Evolutionary conservation across 2,888 invertebrate genomes (phyloP), one percentile per base, ranked within the genome.

Genomic region (Apotomis betuletana): DNA sequence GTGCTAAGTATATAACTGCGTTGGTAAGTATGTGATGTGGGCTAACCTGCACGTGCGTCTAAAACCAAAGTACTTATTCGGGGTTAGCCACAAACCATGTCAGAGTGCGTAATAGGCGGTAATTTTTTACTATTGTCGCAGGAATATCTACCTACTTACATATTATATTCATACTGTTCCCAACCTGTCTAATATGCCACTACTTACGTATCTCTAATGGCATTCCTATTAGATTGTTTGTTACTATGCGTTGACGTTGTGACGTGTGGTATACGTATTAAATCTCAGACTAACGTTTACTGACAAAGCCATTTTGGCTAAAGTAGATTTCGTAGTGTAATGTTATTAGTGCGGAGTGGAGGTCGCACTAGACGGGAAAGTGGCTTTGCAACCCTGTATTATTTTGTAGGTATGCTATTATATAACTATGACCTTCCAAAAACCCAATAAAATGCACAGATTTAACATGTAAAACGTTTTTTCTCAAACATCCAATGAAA

Each of bases 141-240:
- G 44, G 44, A 5, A 44, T 6, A 44, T 44, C 44, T 44, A 44
- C 44, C 44, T 44, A 44, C 44, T 44, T 5, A 44, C 8, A 44
- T 44, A 44, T 51, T 9, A 8, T 9, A 4, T 44, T 54, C 59
- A 12, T 70, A 71, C 70, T 71, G 70, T 60, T 49, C 9, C 44
- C 13, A 57, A 27, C 27, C 71, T 62, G 67, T 71, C 38, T 44
- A 44, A 36, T 41, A 52, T 38, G 41, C 12, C 38, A n/a, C 61
- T 67, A 71, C 67, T 80, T 82, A 77, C 80, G 79, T 80, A 79
- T 73, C 78, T 78, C 78, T 85, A 86, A 85, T 82, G 80, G 82
- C 77, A 79, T 85, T 83, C 79, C 75, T 80, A 84, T 85, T 83
- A 82, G 80, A 79, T 79, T 77, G 78, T 79, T 74, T 74, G 74